Conservation (phyloP, 2,888 invertebrate species). For the Lochmaea capreae region DNA sequence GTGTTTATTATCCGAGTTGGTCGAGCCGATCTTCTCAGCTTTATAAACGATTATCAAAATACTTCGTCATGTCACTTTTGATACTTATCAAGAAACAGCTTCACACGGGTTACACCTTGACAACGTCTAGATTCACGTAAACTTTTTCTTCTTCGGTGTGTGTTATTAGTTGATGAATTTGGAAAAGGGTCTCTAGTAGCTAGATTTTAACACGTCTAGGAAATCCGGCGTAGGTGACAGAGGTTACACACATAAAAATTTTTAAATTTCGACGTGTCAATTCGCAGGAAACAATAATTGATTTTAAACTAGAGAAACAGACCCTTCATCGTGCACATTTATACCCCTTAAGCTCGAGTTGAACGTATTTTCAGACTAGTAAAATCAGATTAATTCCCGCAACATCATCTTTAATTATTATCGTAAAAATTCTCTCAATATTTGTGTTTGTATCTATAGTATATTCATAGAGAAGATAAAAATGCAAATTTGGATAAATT, state of each 20-base stretch:
- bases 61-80: slow-evolving; percentile 57
- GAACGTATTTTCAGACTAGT: too few relatives aligned
- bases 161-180: slow-evolving; percentile 10
- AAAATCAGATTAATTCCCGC: too few relatives aligned
- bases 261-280: not conserved
- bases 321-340: too few relatives aligned
- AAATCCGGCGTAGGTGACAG: not conserved
- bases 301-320: too few relatives aligned
- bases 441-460: too few relatives aligned
- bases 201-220: slow-evolving; percentile 4
- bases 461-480: too few relatives aligned
- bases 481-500: too few relatives aligned
- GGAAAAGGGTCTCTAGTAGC: not conserved
- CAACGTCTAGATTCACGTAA: not conserved
- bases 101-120: slow-evolving; percentile 30
- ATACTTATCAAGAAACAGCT: slow-evolving; percentile 51
- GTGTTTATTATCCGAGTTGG: slow-evolving; percentile 48
- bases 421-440: too few relatives aligned
- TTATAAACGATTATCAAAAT: slow-evolving; percentile 59
- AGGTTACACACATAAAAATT: not conserved
- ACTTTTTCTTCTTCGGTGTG: slow-evolving; percentile 1
- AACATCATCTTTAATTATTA: too few relatives aligned
- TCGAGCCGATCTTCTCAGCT: slow-evolving; percentile 50
- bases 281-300: too few relatives aligned
- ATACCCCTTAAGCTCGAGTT: too few relatives aligned